Evolutionary conservation across 1,140 invertebrate species (phyloP), one percentile per base, ranked within the genome.

Genomic region (Heliothis virescens): DNA sequence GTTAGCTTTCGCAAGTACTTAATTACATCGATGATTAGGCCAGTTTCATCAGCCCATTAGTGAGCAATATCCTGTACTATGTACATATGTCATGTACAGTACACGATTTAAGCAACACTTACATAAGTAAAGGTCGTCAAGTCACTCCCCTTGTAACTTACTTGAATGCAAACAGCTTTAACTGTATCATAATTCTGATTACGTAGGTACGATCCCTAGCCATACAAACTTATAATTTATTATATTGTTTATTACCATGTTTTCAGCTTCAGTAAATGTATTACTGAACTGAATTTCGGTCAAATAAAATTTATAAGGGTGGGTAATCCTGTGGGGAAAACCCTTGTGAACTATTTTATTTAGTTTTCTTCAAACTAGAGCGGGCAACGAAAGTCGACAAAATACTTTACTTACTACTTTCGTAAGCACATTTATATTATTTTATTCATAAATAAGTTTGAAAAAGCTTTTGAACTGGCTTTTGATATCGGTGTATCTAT

Each of bases 291-390:
- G 57, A 79, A 79, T 81, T 85, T 75, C 71, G 60, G 60, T 79
- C 59, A 80, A 84, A 86, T 86, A 86, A 86, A 82, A 63, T 78
- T 79, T 82, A 79, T 78, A 79, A 71, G 80, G 81, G 71, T 77
- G 76, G 82, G 74, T 60, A 59, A 77, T 82, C 83, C 86, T 21
- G 26, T 65, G 84, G 83, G 86, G 82, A 72, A 79, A 75, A 84
- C 86, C 84, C 83, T 84, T 86, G 77, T 82, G 80, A 87, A 86
- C 79, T 86, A 87, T 84, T 87, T 87, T 85, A 86, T 83, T 86
- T 84, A 79, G 53, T 82, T 84, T 84, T 78, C 79, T 48, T 67
- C 60, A 80, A 86, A 82, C 57, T 78, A 0, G 10, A 48, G 47
- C 41, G 41, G 48, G n/a, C 18, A 29, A 72, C 10, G 57, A 74